Evolutionary conservation across 2,113 vertebrate species (phyloP), one percentile per base, ranked within the genome.

Genomic region (Romanogobio albipinnatus): DNA sequence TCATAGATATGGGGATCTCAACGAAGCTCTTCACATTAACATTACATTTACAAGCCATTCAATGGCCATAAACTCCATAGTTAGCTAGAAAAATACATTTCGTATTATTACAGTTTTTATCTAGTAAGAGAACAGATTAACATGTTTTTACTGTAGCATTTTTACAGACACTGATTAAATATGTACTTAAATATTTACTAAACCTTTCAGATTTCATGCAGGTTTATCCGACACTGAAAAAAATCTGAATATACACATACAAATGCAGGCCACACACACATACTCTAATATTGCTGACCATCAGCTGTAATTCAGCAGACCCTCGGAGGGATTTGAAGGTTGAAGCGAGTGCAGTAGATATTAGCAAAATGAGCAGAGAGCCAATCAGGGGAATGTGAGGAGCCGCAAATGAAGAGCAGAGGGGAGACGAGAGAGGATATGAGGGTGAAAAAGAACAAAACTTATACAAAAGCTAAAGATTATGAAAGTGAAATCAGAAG

Each of bases 251-350:
- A 76, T 76, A 51, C 73, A 53, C 47, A 53, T 17, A 9, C 14
- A 83, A 83, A 83, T 76, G 33, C 71, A 26, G 70, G 5, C 68
- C 45, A 73, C 53, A 53, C 82, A 36, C 70, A 62, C 56, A 33
- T 17, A 19, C 81, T n/a, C 9, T 71, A 85, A 85, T 71, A 82
- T 47, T 85, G 86, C 86, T 87, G 83, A 87, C 73, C 86, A 73
- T 61, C 64, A 73, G 64, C 26, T 14, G 77, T 79, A 62, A 49
- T 26, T 75, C 71, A 76, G 56, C 24, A 49, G 29, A 39, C 17
- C 51, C 51, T 36, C 26, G 0, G 26, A 58, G 49, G 76, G 33
- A 56, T 49, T 3, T 53, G 68, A 86, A 43, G 70, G n/a, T 14
- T 56, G 58, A 51, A 81, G 74, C 22, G 26, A 70, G 47, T 22